phyloP scores from a whole-genome alignment of 2,797 vertebrate genomes.

The Epinephelus awoara region DNA sequence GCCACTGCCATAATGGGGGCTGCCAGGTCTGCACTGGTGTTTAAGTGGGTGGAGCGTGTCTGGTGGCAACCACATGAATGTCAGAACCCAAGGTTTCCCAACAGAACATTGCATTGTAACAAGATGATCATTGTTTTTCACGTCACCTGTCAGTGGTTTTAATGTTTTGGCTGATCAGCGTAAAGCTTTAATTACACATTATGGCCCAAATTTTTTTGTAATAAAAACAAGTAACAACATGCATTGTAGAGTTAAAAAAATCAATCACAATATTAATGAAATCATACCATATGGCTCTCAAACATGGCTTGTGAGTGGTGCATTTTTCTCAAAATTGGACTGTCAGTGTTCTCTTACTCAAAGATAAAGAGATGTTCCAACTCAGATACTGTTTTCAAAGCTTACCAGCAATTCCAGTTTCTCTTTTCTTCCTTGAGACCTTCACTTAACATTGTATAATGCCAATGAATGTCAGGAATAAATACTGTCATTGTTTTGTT shows the following conservation, averaged over 20 bases:
- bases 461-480: neutral
- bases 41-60: too few relatives aligned
- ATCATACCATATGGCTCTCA: neutral
- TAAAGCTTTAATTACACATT: neutral
- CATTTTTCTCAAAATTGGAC: too few relatives aligned
- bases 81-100: too few relatives aligned
- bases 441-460: neutral
- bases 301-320: neutral
- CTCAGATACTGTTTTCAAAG: conserved; percentile 4
- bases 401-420: neutral
- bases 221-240: neutral
- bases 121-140: too few relatives aligned
- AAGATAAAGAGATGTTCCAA: conserved; percentile 5
- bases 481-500: neutral
- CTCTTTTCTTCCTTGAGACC: conserved; percentile 1
- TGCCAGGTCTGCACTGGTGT: too few relatives aligned
- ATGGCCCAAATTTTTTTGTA: neutral
- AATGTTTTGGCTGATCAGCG: too few relatives aligned
- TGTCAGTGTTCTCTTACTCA: neutral
- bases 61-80: too few relatives aligned
- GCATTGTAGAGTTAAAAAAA: neutral
- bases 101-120: too few relatives aligned
- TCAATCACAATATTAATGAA: conserved; percentile 6
- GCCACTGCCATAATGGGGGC: too few relatives aligned
- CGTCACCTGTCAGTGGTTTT: too few relatives aligned